Percentiles rank a stretch among this genome's conserved stretches.
Evolutionary conservation across 2,113 vertebrate genomes (phyloP).

Genomic region (Cyprinodon variegatus): DNA sequence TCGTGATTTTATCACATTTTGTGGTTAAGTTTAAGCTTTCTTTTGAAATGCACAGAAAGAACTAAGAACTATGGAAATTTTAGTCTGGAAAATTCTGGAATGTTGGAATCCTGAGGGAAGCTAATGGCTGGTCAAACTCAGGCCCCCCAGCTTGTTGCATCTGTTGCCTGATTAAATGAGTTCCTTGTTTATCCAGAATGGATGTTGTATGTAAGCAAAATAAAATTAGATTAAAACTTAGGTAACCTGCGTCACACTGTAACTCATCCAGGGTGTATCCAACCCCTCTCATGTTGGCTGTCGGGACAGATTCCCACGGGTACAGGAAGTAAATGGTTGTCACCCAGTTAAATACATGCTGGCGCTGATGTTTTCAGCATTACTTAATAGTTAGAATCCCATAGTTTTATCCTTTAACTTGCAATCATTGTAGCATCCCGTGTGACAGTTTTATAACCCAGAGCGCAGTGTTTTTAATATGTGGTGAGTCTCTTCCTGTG

Average conservation of each 20-base stretch:
- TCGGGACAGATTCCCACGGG: background rate
- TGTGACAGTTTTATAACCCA: background rate
- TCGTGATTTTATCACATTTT: too few species aligned
- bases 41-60: too few species aligned
- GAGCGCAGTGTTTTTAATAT: background rate
- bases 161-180: background rate
- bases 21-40: too few species aligned
- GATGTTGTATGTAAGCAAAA: background rate
- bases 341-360: too few species aligned
- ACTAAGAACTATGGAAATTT: background rate
- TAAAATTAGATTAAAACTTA: background rate
- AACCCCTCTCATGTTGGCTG: background rate
- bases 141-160: background rate
- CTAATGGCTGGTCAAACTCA: background rate
- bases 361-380: background rate
- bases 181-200: background rate
- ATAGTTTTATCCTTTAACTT: background rate
- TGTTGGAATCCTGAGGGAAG: background rate
- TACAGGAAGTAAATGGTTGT: background rate
- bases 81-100: background rate
- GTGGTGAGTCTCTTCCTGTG: constrained; percentile 1
- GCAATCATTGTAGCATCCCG: background rate
- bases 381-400: background rate
- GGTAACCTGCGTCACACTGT: too few species aligned
- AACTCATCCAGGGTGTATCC: background rate